phyloP scores from a whole-genome alignment of 2,113 vertebrate species.

The Cynoglossus semilaevis region DNA sequence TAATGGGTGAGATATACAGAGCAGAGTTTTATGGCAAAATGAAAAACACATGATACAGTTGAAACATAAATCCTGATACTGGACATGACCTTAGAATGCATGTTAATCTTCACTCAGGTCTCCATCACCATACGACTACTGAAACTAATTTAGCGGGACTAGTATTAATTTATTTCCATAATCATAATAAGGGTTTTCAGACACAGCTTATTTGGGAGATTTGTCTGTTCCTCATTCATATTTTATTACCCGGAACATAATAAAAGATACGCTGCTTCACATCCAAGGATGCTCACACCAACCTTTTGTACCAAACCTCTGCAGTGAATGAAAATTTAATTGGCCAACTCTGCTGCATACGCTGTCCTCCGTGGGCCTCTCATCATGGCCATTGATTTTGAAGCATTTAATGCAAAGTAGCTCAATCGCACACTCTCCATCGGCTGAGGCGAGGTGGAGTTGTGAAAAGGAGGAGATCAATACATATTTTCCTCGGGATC shows the following conservation, averaged over 20 bases:
- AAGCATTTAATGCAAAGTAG: slow-evolving; percentile 19
- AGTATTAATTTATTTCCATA: not conserved
- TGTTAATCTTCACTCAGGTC: not conserved
- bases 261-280: not conserved
- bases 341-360: slow-evolving; percentile 2
- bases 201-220: not conserved
- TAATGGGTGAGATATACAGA: no score
- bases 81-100: no score
- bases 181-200: not conserved
- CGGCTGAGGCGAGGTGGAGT: not conserved
- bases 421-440: slow-evolving; percentile 3
- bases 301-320: slow-evolving; percentile 14
- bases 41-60: no score
- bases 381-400: slow-evolving; percentile 39
- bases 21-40: no score
- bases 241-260: slow-evolving; percentile 20
- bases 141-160: not conserved
- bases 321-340: slow-evolving; percentile 27
- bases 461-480: not conserved
- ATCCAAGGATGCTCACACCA: slow-evolving; percentile 6
- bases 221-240: slow-evolving; percentile 8
- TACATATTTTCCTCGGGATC: not conserved
- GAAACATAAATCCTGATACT: no score
- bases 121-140: not conserved
- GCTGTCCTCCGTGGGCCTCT: slow-evolving; percentile 12